Conservation (phyloP, 1,140 invertebrate species). For the Scaptomyza pallida region DNA sequence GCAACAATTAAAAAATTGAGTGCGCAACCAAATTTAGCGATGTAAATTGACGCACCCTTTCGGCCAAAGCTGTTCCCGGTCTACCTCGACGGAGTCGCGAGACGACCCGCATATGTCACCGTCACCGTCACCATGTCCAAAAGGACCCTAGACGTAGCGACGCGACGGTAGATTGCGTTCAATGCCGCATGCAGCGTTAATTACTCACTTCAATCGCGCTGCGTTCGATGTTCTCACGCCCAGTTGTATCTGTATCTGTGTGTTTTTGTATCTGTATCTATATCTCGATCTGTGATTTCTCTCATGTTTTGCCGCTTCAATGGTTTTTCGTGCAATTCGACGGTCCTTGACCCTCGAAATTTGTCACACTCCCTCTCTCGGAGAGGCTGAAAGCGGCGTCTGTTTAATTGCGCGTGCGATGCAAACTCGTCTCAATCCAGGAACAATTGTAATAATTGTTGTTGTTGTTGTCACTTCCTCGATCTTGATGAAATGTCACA, state of each 20-base stretch:
- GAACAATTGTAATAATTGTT: slow-evolving; percentile 17
- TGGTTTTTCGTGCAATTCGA: slow-evolving; percentile 46
- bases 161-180: slow-evolving; percentile 26
- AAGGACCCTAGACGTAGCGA: slow-evolving; percentile 72
- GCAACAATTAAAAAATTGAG: slow-evolving; percentile 77
- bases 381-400: slow-evolving; percentile 17
- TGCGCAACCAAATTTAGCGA: slow-evolving; percentile 15
- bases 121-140: slow-evolving; percentile 39
- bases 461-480: slow-evolving; percentile 26
- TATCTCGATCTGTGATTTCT: slow-evolving; percentile 78
- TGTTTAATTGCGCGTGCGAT: slow-evolving; percentile 76
- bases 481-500: slow-evolving; percentile 78
- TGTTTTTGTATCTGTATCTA: slow-evolving; percentile 54
- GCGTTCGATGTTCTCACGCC: slow-evolving; percentile 67
- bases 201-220: slow-evolving; percentile 72
- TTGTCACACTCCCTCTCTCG: slow-evolving; percentile 54
- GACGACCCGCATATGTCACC: slow-evolving; percentile 79
- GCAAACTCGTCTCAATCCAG: slow-evolving; percentile 49
- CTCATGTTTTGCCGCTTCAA: slow-evolving; percentile 79
- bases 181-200: slow-evolving; percentile 75
- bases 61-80: not conserved
- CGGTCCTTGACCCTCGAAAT: slow-evolving; percentile 61
- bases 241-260: slow-evolving; percentile 62
- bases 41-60: slow-evolving; percentile 75
- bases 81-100: slow-evolving; percentile 38